Conservation (phyloP, 2,888 invertebrate genomes). For the Halictus quadricinctus region DNA sequence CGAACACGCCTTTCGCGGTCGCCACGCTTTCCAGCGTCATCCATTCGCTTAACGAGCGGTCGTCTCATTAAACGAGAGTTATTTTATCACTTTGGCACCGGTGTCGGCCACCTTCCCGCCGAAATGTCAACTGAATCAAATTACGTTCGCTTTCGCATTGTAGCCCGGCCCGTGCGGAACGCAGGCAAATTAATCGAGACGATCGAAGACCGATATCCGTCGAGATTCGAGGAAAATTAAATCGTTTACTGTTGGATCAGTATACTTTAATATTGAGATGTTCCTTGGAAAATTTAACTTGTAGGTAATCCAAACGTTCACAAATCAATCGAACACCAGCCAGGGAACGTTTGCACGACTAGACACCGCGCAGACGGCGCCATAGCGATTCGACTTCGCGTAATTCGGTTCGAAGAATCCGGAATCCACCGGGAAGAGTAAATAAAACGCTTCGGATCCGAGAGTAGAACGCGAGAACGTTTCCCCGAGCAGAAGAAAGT, state of each 20-base stretch:
- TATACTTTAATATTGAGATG: too few relatives aligned
- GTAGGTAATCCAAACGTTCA: too few relatives aligned
- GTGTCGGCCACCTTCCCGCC: not conserved
- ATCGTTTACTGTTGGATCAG: too few relatives aligned
- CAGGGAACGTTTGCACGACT: not conserved
- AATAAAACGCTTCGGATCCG: not conserved
- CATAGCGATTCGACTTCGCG: not conserved
- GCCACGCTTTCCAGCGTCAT: not conserved
- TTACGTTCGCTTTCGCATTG: not conserved
- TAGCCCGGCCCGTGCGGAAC: not conserved
- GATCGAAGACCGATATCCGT: not conserved
- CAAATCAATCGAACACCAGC: not conserved
- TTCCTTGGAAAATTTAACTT: too few relatives aligned
- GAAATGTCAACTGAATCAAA: not conserved
- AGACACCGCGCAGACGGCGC: too few relatives aligned
- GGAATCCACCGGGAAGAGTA: not conserved
- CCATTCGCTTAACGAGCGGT: slow-evolving; percentile 27
- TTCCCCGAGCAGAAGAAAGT: not conserved
- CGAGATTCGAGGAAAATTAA: not conserved
- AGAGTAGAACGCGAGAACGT: not conserved
- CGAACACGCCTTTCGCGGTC: slow-evolving; percentile 29
- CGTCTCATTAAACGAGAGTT: slow-evolving; percentile 18
- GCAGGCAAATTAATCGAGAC: not conserved
- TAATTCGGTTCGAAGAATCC: not conserved
- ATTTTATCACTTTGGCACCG: slow-evolving; percentile 19